phyloP scores from a whole-genome alignment of 2,888 invertebrate species.

The Hololepta plana region DNA sequence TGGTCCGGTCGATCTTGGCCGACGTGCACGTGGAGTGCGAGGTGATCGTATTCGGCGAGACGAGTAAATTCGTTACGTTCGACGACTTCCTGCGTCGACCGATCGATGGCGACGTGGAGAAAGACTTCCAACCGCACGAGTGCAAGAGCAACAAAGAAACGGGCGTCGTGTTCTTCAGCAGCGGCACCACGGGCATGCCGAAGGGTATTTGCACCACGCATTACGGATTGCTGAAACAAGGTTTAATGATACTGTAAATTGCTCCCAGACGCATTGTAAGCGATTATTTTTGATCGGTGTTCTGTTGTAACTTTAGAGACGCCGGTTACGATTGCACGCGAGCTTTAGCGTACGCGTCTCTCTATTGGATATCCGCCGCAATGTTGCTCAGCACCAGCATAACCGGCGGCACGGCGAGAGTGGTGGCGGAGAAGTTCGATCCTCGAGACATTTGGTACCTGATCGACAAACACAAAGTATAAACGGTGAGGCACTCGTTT shows the following conservation, averaged over 20 bases:
- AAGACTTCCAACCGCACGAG: conserved; percentile 9
- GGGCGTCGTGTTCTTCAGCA: conserved; percentile 13
- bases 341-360: conserved; percentile 13
- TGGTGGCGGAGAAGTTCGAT: conserved; percentile 14
- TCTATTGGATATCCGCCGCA: conserved; percentile 21
- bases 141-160: conserved; percentile 9
- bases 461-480: conserved; percentile 18
- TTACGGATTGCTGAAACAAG: conserved; percentile 7
- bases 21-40: conserved; percentile 3
- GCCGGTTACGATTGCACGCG: conserved; percentile 8
- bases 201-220: conserved; percentile 15
- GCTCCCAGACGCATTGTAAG: too few relatives aligned
- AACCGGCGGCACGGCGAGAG: conserved; percentile 14
- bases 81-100: conserved; percentile 7
- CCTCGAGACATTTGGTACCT: conserved; percentile 14
- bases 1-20: conserved; percentile 6
- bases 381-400: conserved; percentile 12
- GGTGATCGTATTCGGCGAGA: conserved; percentile 9
- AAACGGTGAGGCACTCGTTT: not conserved
- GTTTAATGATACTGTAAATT: too few relatives aligned
- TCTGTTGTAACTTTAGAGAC: conserved; percentile 10
- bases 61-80: conserved; percentile 6
- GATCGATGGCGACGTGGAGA: conserved; percentile 8
- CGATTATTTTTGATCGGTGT: too few relatives aligned
- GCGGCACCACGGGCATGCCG: conserved; percentile 14